These are phyloP conservation scores for Lordiphosa andalusiaca DNA, from an alignment of 2,888 invertebrate genomes.

Conservation along the genomic window DNA sequence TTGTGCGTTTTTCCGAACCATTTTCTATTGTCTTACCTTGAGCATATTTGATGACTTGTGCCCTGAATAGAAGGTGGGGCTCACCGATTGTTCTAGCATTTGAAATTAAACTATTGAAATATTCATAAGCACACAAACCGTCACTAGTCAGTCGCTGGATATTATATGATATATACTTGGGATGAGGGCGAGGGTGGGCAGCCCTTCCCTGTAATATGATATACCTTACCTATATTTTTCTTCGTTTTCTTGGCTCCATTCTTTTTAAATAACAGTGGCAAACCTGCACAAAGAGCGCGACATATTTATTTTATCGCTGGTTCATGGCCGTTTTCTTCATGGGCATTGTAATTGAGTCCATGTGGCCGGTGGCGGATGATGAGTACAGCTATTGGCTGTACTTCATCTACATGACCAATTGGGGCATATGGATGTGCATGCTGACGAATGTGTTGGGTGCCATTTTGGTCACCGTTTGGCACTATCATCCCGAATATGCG, in stretches of 20 bases:
- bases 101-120: conserved; percentile 61
- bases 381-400: conserved; percentile 71
- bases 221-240: too few relatives aligned
- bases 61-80: conserved; percentile 40
- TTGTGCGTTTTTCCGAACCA: conserved; percentile 23
- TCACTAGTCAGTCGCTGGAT: conserved; percentile 25
- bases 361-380: conserved; percentile 58
- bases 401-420: conserved; percentile 80
- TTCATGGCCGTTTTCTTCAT: conserved; percentile 77
- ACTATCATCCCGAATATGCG: conserved; percentile 78
- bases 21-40: conserved; percentile 61
- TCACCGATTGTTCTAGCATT: conserved; percentile 47
- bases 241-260: neutral
- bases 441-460: conserved; percentile 77
- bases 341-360: conserved; percentile 75
- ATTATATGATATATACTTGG: neutral
- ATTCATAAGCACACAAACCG: conserved; percentile 51
- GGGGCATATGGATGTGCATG: conserved; percentile 79
- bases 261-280: conserved; percentile 77
- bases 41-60: conserved; percentile 53
- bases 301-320: conserved; percentile 79
- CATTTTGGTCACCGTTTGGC: conserved; percentile 77
- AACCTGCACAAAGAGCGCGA: conserved; percentile 76
- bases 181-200: too few relatives aligned
- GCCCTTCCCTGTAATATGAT: too few relatives aligned